phyloP scores from a whole-genome alignment of 2,888 invertebrate species.

The Augiades crinisus region DNA sequence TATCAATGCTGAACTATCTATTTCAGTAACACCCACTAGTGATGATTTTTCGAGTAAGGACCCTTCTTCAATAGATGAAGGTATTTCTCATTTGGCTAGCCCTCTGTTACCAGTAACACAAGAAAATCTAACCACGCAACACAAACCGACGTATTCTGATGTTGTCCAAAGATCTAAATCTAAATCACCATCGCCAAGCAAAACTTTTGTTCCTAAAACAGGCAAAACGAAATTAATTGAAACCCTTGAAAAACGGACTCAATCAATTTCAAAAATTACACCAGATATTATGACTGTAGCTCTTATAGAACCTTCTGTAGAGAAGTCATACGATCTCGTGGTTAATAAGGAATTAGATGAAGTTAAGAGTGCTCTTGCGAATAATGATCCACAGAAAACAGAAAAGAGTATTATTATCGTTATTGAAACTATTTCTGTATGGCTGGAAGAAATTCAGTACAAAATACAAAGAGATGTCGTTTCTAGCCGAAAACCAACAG shows the following conservation, averaged over 20 bases:
- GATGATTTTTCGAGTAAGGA: conserved; percentile 67
- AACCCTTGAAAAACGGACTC: conserved; percentile 65
- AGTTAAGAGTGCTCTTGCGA: conserved; percentile 81
- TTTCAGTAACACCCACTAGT: conserved; percentile 69
- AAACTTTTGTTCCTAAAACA: conserved; percentile 51
- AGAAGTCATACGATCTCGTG: conserved; percentile 71
- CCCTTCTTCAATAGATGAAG: conserved; percentile 70
- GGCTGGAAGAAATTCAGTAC: conserved; percentile 93
- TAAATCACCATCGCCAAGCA: conserved; percentile 72
- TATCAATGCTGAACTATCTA: conserved; percentile 71
- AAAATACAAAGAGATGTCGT: conserved; percentile 80
- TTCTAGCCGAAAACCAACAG: conserved; percentile 43
- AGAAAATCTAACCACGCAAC: conserved; percentile 37
- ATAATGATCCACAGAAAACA: conserved; percentile 79
- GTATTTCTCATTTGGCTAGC: conserved; percentile 66
- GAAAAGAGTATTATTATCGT: conserved; percentile 88
- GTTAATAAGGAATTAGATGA: conserved; percentile 82
- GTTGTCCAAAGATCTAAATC: conserved; percentile 74
- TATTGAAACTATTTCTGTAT: conserved; percentile 90
- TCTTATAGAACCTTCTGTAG: conserved; percentile 63
- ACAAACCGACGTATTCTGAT: conserved; percentile 70
- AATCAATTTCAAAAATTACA: conserved; percentile 43
- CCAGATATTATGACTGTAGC: conserved; percentile 56
- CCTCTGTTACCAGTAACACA: conserved; percentile 44
- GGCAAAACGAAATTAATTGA: conserved; percentile 61